A percentile compares a stretch with the other conserved stretches of the same genome.
Conservation (phyloP, 2,797 vertebrate genomes). For the Tympanoctomys barrerae region DNA sequence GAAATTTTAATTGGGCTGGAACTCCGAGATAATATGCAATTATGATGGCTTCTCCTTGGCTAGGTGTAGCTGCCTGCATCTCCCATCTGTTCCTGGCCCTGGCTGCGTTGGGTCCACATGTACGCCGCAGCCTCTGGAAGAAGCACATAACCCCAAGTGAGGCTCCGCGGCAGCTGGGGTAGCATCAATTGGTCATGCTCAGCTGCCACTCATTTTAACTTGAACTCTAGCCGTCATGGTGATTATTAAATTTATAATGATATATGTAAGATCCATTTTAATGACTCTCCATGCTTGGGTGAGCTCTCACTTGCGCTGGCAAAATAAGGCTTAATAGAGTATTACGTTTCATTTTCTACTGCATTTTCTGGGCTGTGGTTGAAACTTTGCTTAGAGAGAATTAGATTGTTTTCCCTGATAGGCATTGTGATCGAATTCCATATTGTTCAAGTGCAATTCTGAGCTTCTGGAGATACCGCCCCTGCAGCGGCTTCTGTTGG, state of each 20-base stretch:
- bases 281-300: slow-evolving; percentile 87
- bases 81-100: slow-evolving; percentile 91
- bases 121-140: slow-evolving; percentile 85
- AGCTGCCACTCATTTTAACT: slow-evolving; percentile 92
- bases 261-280: slow-evolving; percentile 91
- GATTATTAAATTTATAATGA: slow-evolving; percentile 93
- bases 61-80: slow-evolving; percentile 86
- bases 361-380: slow-evolving; percentile 82
- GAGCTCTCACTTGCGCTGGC: slow-evolving; percentile 85
- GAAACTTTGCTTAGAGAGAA: slow-evolving; percentile 75
- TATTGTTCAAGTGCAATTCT: slow-evolving; percentile 8
- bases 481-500: slow-evolving; percentile 71
- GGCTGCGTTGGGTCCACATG: slow-evolving; percentile 85
- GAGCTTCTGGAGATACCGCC: slow-evolving; percentile 62
- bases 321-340: slow-evolving; percentile 89
- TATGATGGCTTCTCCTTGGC: slow-evolving; percentile 84
- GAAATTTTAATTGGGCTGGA: slow-evolving; percentile 86
- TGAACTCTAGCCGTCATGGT: slow-evolving; percentile 90
- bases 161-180: slow-evolving; percentile 90
- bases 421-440: neutral
- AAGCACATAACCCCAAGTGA: slow-evolving; percentile 89
- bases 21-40: slow-evolving; percentile 88
- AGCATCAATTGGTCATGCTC: slow-evolving; percentile 93
- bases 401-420: slow-evolving; percentile 70
- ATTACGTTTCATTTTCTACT: slow-evolving; percentile 87